A percentile compares a stretch with the other conserved stretches of the same genome.
Conservation (phyloP, 2,888 invertebrate species). For the Aethes cnicana region DNA sequence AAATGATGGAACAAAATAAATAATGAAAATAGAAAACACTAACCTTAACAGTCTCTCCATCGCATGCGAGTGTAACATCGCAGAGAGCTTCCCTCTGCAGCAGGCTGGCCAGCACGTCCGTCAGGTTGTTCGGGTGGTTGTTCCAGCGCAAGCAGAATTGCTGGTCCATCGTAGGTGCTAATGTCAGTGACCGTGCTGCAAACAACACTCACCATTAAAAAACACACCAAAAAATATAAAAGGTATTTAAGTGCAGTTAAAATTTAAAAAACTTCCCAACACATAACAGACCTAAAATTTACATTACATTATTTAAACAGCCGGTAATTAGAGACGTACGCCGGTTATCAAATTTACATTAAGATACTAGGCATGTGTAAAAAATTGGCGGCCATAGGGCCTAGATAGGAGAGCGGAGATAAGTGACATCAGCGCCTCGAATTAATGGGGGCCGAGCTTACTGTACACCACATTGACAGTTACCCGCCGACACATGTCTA, state of each 20-base stretch:
- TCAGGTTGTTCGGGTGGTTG: slow-evolving; percentile 95
- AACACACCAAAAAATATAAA: slow-evolving; percentile 43
- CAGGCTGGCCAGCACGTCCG: slow-evolving; percentile 93
- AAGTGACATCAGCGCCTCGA: slow-evolving; percentile 82
- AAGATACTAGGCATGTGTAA: slow-evolving; percentile 68
- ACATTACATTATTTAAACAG: slow-evolving; percentile 62
- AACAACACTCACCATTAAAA: slow-evolving; percentile 47
- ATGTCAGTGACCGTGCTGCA: slow-evolving; percentile 82
- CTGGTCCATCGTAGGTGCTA: slow-evolving; percentile 86
- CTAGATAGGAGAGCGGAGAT: slow-evolving; percentile 80
- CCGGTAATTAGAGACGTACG: slow-evolving; percentile 71
- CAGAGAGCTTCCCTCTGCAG: slow-evolving; percentile 94
- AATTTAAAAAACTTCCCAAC: slow-evolving; percentile 45
- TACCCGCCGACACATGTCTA: slow-evolving; percentile 82
- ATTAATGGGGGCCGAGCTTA: slow-evolving; percentile 82
- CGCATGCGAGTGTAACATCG: slow-evolving; percentile 96
- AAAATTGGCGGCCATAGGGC: slow-evolving; percentile 81
- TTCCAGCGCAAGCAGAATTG: slow-evolving; percentile 97
- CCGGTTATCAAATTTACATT: slow-evolving; percentile 74
- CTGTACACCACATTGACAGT: slow-evolving; percentile 83
- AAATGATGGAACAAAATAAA: slow-evolving; percentile 12
- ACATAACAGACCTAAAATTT: slow-evolving; percentile 58
- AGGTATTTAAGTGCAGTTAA: slow-evolving; percentile 33
- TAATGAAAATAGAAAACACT: slow-evolving; percentile 26
- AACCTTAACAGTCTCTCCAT: slow-evolving; percentile 93